Evolutionary conservation across 2,797 vertebrate species (phyloP).

Genomic region (Anomalospiza imberbis): DNA sequence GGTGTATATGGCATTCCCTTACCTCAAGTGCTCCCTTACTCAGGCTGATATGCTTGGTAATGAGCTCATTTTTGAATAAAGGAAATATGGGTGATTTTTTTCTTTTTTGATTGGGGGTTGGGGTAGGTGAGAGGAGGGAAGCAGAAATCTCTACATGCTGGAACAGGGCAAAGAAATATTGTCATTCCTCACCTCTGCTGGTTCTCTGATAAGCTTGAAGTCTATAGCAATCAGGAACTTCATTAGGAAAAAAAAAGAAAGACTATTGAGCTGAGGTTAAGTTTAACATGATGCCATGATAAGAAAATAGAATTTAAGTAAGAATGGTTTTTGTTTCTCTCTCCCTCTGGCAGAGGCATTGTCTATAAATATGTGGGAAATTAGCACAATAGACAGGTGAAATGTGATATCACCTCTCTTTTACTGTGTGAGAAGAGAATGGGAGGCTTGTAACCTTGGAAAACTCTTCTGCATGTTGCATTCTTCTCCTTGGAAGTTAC

Average conservation of each 20-base stretch:
- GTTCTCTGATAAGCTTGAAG: background rate
- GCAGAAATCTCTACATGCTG: background rate
- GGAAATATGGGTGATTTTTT: background rate
- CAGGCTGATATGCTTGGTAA: background rate
- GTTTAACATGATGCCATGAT: background rate
- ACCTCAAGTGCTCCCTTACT: background rate
- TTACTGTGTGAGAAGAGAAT: background rate
- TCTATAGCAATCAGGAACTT: background rate
- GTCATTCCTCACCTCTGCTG: background rate
- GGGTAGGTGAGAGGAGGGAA: background rate
- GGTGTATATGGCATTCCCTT: background rate
- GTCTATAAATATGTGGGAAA: background rate
- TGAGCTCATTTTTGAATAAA: background rate
- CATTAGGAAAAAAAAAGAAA: background rate
- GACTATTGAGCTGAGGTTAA: background rate
- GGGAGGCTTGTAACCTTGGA: background rate
- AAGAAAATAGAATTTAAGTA: background rate
- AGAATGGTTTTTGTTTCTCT: background rate
- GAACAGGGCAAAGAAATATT: background rate
- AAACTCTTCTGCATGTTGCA: background rate
- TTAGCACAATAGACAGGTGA: background rate
- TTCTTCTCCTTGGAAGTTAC: background rate
- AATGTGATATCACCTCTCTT: background rate
- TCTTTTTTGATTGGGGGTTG: accelerated
- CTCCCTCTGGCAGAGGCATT: background rate